Conservation (phyloP, 2,888 invertebrate genomes). For the Bellardia bayeri region DNA sequence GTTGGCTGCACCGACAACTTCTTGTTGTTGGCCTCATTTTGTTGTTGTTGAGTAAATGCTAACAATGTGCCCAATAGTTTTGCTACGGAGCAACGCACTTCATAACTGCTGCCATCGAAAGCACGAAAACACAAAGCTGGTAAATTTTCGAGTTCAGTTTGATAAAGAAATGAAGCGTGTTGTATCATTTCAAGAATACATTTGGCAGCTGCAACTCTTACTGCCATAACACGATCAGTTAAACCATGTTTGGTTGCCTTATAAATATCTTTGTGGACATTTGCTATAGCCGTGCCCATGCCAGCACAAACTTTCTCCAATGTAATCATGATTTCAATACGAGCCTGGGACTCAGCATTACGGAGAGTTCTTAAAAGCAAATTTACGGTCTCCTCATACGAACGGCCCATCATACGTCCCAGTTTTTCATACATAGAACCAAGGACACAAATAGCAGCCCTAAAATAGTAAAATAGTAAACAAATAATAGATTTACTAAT, state of each 20-base stretch:
- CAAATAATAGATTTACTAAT: background rate
- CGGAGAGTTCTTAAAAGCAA: constrained; percentile 95
- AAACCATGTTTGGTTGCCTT: constrained; percentile 94
- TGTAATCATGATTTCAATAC: constrained; percentile 98
- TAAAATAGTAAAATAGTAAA: constrained; percentile 83
- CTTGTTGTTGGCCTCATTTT: constrained; percentile 85
- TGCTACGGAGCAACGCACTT: constrained; percentile 95
- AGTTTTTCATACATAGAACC: constrained; percentile 99
- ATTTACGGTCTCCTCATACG: constrained; percentile 98
- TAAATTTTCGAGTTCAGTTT: constrained; percentile 95
- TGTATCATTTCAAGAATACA: constrained; percentile 95
- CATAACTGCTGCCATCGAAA: constrained; percentile 96
- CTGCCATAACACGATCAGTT: constrained; percentile 96
- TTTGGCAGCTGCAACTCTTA: constrained; percentile 96
- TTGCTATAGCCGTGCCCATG: constrained; percentile 96
- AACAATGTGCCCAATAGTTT: constrained; percentile 91
- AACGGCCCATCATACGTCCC: constrained; percentile 99
- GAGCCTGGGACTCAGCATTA: constrained; percentile 97
- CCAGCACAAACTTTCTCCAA: constrained; percentile 97
- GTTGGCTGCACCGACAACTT: constrained; percentile 78
- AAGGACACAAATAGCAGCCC: constrained; percentile 97
- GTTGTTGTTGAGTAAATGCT: constrained; percentile 89
- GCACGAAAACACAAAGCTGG: constrained; percentile 96
- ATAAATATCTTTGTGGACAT: constrained; percentile 94
- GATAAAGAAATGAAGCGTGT: constrained; percentile 93